Evolutionary conservation across 2,797 vertebrate species (phyloP).

Genomic region (Cheirogaleus major): DNA sequence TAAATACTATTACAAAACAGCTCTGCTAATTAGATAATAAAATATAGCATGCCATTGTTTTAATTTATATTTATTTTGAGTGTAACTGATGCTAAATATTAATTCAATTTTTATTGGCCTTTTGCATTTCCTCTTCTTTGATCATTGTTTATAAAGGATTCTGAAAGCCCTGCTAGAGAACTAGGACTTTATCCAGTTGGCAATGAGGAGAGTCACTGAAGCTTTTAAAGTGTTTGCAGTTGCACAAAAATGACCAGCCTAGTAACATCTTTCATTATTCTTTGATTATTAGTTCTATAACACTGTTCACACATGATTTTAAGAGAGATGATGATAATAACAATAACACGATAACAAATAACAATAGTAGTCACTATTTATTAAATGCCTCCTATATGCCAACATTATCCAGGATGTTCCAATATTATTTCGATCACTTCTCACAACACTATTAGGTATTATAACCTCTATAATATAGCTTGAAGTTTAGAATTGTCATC

Average conservation of each 20-base stretch:
- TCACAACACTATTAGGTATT: background rate
- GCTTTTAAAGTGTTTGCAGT: background rate
- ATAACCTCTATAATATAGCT: background rate
- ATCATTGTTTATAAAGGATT: background rate
- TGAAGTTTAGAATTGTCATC: background rate
- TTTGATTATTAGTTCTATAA: constrained; percentile 10
- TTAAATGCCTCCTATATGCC: background rate
- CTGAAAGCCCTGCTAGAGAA: background rate
- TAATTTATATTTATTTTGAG: constrained; percentile 31
- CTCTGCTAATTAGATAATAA: background rate
- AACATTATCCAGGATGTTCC: background rate
- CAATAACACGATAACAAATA: background rate
- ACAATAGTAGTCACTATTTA: background rate
- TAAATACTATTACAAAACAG: background rate
- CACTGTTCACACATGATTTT: background rate
- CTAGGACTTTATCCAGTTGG: constrained; percentile 20
- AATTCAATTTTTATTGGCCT: background rate
- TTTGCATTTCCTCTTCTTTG: constrained; percentile 31
- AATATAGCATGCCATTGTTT: background rate
- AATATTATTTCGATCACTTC: constrained; percentile 50
- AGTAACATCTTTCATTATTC: background rate
- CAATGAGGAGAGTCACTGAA: background rate
- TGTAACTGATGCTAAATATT: background rate
- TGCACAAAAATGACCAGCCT: background rate
- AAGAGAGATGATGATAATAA: background rate